These are phyloP conservation scores for Tholera decimalis DNA, from an alignment of 2,888 invertebrate species.

Conservation along the genomic window DNA sequence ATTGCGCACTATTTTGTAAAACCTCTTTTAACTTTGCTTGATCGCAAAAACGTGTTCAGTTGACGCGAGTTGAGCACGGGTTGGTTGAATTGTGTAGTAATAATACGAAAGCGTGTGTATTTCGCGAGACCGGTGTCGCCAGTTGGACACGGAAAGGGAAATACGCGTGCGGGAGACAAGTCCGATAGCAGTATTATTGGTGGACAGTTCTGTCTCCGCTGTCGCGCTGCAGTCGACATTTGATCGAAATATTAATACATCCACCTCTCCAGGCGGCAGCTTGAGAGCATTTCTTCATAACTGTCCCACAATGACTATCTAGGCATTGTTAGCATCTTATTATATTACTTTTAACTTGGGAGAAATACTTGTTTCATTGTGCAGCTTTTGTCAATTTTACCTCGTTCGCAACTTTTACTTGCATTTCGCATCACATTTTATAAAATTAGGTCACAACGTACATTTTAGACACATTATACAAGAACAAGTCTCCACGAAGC, in stretches of 20 bases:
- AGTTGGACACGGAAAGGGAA: no score
- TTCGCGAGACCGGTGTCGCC: no score
- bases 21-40: no score
- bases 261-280: neutral
- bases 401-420: neutral
- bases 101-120: no score
- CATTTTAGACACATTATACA: no score
- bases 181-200: conserved; percentile 2
- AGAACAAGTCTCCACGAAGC: neutral
- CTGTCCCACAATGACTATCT: no score
- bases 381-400: neutral
- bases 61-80: no score
- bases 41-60: no score
- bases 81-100: no score
- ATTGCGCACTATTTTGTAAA: no score
- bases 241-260: conserved; percentile 1
- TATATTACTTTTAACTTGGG: neutral
- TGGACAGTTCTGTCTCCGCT: neutral
- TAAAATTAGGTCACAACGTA: neutral
- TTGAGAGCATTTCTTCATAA: neutral
- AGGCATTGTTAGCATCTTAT: no score
- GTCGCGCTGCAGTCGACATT: conserved; percentile 3
- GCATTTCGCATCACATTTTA: neutral
- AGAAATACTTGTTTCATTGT: neutral
- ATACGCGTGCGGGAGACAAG: neutral